Evolutionary conservation across 2,113 vertebrate species (phyloP), one percentile per base, ranked within the genome.

Genomic region (Dipodomys stephensi): DNA sequence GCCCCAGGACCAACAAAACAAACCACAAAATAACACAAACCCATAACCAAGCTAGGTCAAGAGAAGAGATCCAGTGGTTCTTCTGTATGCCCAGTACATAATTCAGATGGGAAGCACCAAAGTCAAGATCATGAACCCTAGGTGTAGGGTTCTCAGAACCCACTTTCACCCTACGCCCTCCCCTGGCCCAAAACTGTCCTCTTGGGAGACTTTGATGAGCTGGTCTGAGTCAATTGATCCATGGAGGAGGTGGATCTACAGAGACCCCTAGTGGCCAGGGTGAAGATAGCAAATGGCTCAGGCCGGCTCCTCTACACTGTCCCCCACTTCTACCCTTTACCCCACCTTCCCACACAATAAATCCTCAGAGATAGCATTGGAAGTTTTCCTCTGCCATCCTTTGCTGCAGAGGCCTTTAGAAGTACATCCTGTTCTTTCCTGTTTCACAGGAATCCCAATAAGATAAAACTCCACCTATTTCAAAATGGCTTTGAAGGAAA

Each of bases 221-320:
- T 2, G 13, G 6, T 62, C 68, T 82, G 73, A 73, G 86, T 11
- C n/a, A 30, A 35, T 79, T 83, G 95, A 94, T 92, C 95, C 60
- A 90, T 93, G 97, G 98, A 98, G 98, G 53, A 57, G 53, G 44
- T 79, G 85, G 95, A 94, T 92, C 95, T 67, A 89, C 93, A 97
- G 98, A 98, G 98, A 96, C 98, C 96, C 93, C 98, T 98, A 96
- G 96, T 96, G 98, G 97, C 62, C 46, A 22, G 49, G 78, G n/a
- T 64, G 85, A 72, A 69, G 69, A 95, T 92, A 28, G 60, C 92
- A 69, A 49, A 0, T 28, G 44, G 53, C 32, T 67, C 72, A 16
- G 22, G 28, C 67, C 1, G 9, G 2, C 35, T 53, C 1, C 0
- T 39, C 1, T 0, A 0, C 0, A 1, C 6, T 2, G 7, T 23